phyloP scores from a whole-genome alignment of 2,888 invertebrate genomes.

The Dermolepida albohirtum region DNA sequence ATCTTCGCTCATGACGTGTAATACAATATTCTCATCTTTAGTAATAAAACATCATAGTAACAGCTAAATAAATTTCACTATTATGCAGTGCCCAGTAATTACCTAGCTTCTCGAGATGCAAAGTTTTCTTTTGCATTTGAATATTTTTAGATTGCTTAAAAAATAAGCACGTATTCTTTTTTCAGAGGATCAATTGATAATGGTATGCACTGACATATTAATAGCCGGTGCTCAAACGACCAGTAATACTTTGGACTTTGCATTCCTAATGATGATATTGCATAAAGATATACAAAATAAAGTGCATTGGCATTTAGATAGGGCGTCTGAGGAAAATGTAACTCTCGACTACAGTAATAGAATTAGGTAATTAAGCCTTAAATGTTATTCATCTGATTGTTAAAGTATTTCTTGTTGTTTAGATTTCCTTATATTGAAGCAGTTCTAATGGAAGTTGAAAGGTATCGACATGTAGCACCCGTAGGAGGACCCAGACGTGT shows the following conservation, averaged over 20 bases:
- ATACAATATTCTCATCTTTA: no score
- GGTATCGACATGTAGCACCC: constrained; percentile 66
- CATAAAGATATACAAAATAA: constrained; percentile 71
- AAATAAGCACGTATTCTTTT: background rate
- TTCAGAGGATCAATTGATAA: constrained; percentile 72
- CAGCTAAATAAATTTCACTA: no score
- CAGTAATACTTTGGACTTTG: constrained; percentile 72
- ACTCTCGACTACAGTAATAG: constrained; percentile 66
- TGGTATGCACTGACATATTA: constrained; percentile 76
- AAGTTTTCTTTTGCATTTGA: no score
- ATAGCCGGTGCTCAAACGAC: constrained; percentile 77
- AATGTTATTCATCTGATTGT: no score
- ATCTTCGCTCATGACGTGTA: no score
- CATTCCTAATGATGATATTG: constrained; percentile 71
- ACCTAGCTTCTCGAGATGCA: no score
- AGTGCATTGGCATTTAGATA: constrained; percentile 69
- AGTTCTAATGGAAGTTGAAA: constrained; percentile 67
- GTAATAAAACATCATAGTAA: no score
- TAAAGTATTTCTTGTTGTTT: no score
- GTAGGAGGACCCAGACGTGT: constrained; percentile 68
- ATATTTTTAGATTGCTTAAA: no score
- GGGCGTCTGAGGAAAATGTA: constrained; percentile 62
- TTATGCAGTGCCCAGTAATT: no score
- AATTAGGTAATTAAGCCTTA: constrained; percentile 59
- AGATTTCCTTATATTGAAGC: constrained; percentile 68